Percentiles rank a stretch among this genome's conserved stretches.
Conservation (phyloP, 2,113 vertebrate genomes). For the Amazona vittata region DNA sequence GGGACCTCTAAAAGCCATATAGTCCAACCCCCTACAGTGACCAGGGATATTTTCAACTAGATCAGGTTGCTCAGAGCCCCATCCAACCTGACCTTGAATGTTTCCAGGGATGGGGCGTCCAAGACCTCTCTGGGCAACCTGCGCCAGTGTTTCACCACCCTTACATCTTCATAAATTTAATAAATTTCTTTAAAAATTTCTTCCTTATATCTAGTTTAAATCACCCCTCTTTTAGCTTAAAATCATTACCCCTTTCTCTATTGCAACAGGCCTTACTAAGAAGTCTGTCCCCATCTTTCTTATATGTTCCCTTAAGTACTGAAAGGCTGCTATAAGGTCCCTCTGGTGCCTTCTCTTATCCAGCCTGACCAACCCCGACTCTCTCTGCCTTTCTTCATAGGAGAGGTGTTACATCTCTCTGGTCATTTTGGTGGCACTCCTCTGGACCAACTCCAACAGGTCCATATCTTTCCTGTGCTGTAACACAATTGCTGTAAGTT, state of each 20-base stretch:
- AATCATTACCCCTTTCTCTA: not conserved
- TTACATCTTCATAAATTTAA: not conserved
- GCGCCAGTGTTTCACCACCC: not conserved
- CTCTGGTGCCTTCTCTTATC: not conserved
- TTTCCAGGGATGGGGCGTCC: not conserved
- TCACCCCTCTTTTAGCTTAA: not conserved
- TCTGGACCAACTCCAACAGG: no score
- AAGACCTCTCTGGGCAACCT: not conserved
- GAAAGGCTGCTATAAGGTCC: not conserved
- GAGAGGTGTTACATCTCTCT: not conserved
- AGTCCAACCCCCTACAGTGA: not conserved
- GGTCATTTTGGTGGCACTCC: not conserved
- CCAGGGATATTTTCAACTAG: not conserved
- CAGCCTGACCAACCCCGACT: not conserved
- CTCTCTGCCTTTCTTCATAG: not conserved
- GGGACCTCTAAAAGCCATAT: not conserved
- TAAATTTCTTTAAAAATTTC: not conserved
- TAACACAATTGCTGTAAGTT: no score
- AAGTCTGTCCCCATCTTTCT: not conserved
- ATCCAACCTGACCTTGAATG: not conserved
- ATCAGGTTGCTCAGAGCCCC: not conserved
- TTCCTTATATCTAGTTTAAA: not conserved
- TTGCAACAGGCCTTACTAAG: not conserved
- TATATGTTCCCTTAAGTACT: not conserved
- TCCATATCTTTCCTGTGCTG: no score